Conservation (phyloP, 2,888 invertebrate genomes). For the Cyrtodaria siliqua region DNA sequence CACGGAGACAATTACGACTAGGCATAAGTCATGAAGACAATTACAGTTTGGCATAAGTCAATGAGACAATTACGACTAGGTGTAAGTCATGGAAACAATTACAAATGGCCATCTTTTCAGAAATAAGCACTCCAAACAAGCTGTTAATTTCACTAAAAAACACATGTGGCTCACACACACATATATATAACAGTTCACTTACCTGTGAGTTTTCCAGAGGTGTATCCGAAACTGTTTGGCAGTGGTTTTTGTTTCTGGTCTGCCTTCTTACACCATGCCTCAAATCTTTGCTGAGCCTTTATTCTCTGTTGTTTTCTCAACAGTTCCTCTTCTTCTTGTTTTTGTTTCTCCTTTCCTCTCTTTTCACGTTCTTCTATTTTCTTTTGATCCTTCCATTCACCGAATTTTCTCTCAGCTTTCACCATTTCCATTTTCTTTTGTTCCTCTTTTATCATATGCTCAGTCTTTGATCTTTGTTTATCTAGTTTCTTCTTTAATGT, state of each 20-base stretch:
- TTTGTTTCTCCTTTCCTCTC: slow-evolving; percentile 72
- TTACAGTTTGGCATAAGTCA: no score
- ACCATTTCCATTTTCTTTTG: slow-evolving; percentile 69
- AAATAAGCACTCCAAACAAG: no score
- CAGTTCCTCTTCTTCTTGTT: slow-evolving; percentile 70
- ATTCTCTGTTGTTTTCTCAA: slow-evolving; percentile 67
- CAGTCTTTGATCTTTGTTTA: slow-evolving; percentile 64
- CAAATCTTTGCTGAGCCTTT: slow-evolving; percentile 74
- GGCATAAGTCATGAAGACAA: no score
- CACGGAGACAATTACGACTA: no score
- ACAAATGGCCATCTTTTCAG: no score
- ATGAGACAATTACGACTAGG: no score
- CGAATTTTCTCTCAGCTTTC: slow-evolving; percentile 71
- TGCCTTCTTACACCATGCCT: slow-evolving; percentile 77
- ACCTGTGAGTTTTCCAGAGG: slow-evolving; percentile 81
- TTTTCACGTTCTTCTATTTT: slow-evolving; percentile 70
- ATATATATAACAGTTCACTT: slow-evolving; percentile 33
- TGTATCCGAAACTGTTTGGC: slow-evolving; percentile 78
- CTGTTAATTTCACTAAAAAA: no score
- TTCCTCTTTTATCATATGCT: slow-evolving; percentile 70
- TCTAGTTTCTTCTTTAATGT: slow-evolving; percentile 65
- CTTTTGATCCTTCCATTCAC: slow-evolving; percentile 79
- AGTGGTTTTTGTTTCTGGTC: slow-evolving; percentile 74
- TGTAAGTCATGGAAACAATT: no score
- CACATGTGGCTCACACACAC: no score